Percentiles rank a stretch among this genome's conserved stretches.
These are phyloP conservation scores for Haliclystus octoradiatus DNA, from an alignment of 30 jellyfish, hydroid and myxozoan genomes.

Conservation along the genomic window DNA sequence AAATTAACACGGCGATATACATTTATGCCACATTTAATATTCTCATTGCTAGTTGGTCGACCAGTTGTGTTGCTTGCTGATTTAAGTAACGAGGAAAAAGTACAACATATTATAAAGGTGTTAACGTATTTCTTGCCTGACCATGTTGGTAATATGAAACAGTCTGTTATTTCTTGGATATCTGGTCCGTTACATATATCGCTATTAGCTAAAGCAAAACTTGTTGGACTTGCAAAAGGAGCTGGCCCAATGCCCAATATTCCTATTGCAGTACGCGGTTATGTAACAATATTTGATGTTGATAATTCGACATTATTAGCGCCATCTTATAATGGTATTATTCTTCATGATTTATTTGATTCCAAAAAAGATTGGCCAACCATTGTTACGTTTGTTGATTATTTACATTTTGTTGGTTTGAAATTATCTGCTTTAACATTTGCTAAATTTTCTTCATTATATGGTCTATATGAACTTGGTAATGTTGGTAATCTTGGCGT, in stretches of 20 bases:
- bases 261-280: constrained; percentile 41
- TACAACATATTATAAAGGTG: constrained; percentile 31
- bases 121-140: constrained; percentile 57
- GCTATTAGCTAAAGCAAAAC: constrained; percentile 30
- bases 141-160: constrained; percentile 8
- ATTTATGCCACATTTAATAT: constrained; percentile 61
- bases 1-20: constrained; percentile 5
- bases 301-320: constrained; percentile 53
- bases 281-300: constrained; percentile 59
- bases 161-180: constrained; percentile 51
- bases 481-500: not conserved
- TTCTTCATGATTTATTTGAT: constrained; percentile 33
- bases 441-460: constrained; percentile 26
- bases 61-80: constrained; percentile 66
- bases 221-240: constrained; percentile 59
- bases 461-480: constrained; percentile 7
- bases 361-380: constrained; percentile 55
- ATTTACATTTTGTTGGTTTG: constrained; percentile 19
- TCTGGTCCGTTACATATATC: constrained; percentile 42
- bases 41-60: constrained; percentile 74
- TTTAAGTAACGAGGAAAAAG: constrained; percentile 10
- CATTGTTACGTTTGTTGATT: constrained; percentile 36
- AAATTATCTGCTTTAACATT: constrained; percentile 35
- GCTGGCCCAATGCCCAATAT: constrained; percentile 24
- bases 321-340: constrained; percentile 60